Evolutionary conservation across 2,797 vertebrate genomes (phyloP).

Genomic region (Mus minutoides): DNA sequence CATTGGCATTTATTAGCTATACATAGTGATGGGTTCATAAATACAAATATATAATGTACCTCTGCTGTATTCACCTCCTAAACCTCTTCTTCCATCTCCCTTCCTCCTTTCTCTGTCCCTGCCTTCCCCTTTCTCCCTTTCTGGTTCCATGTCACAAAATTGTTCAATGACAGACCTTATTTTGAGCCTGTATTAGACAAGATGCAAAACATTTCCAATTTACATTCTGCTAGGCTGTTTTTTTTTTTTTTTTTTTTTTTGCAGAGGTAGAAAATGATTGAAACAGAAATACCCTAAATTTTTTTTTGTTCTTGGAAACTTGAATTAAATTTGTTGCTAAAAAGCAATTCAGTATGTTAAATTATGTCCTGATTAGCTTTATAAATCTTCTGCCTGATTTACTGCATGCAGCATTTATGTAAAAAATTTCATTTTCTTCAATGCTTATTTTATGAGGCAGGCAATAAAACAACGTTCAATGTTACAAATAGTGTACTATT

Average conservation of each 20-base stretch:
- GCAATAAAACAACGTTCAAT: conserved; percentile 24
- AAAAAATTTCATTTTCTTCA: conserved; percentile 21
- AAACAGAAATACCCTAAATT: background rate
- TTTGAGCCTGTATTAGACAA: background rate
- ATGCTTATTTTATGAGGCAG: conserved; percentile 28
- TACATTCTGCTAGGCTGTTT: background rate
- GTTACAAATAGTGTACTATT: background rate
- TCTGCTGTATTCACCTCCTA: background rate
- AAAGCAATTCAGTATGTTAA: background rate
- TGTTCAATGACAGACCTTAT: background rate
- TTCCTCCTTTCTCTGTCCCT: no score
- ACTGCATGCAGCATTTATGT: background rate
- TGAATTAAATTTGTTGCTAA: conserved; percentile 18
- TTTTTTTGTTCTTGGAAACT: conserved; percentile 40
- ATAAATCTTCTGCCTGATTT: conserved; percentile 32
- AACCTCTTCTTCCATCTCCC: background rate
- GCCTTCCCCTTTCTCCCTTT: background rate
- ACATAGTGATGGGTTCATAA: background rate
- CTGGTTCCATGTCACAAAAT: background rate
- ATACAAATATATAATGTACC: background rate
- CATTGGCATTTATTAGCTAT: no score
- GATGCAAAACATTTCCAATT: background rate
- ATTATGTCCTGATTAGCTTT: conserved; percentile 43
- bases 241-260: conserved; percentile 2
- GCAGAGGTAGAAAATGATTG: background rate